Conservation (phyloP, 1,140 invertebrate species). For the Heliothis subflexa region DNA sequence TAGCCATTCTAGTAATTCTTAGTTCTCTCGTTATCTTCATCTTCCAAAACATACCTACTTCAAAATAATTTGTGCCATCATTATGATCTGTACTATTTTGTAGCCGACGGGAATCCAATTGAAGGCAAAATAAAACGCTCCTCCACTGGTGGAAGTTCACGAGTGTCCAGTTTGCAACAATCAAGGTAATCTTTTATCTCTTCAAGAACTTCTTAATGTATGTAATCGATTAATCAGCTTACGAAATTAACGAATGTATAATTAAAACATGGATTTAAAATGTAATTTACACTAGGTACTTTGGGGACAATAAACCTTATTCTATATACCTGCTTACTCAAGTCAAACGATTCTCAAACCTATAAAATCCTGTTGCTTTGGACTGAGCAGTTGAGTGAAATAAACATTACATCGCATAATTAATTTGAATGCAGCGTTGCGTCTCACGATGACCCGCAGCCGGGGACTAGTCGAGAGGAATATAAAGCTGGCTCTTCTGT, state of each 20-base stretch:
- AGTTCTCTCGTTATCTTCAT: too few species aligned
- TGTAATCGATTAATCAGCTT: too few species aligned
- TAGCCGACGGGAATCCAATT: not conserved
- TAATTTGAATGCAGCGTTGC: conserved; percentile 56
- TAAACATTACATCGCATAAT: too few species aligned
- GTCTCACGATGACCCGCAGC: conserved; percentile 66
- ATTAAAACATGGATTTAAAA: not conserved
- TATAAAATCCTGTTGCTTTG: too few species aligned
- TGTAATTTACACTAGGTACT: too few species aligned
- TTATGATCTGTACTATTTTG: not conserved
- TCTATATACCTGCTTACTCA: too few species aligned
- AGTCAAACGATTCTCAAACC: too few species aligned
- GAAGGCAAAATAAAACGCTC: conserved; percentile 57
- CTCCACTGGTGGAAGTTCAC: conserved; percentile 71
- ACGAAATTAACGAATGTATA: not conserved
- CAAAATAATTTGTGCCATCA: too few species aligned
- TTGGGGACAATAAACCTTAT: not conserved
- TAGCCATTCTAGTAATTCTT: too few species aligned
- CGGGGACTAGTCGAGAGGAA: conserved; percentile 53
- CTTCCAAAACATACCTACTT: too few species aligned
- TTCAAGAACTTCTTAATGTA: too few species aligned
- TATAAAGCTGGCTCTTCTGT: conserved; percentile 60
- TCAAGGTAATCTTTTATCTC: conserved; percentile 65
- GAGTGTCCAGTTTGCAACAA: conserved; percentile 76
- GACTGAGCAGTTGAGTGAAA: too few species aligned